A percentile compares a stretch with the other conserved stretches of the same genome.
phyloP scores from a whole-genome alignment of 1,140 invertebrate genomes.

The Caligus rogercresseyi region DNA sequence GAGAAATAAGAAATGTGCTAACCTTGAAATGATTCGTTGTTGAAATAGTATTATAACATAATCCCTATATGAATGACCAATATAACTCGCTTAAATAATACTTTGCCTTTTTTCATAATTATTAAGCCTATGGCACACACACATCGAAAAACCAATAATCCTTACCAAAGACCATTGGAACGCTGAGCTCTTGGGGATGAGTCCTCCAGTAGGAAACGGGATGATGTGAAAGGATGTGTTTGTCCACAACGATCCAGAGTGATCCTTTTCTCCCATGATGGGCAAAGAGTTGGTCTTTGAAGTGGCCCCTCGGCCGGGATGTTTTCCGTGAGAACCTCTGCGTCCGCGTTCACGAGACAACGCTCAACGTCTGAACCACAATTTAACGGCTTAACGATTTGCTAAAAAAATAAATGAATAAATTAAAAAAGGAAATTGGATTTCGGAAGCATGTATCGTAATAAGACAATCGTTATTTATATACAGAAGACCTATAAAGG shows the following conservation, averaged over 20 bases:
- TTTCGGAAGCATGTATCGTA: no score
- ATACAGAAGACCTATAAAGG: no score
- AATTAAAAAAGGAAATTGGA: no score
- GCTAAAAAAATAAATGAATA: no score
- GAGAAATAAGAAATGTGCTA: background rate
- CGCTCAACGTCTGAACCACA: background rate
- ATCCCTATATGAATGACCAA: no score
- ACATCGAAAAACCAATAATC: no score
- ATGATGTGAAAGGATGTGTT: background rate
- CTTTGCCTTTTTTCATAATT: no score
- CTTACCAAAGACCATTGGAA: slow-evolving; percentile 14
- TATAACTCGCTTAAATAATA: no score
- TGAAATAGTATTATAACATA: no score
- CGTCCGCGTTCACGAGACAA: background rate
- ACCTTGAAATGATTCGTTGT: background rate
- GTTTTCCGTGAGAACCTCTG: background rate
- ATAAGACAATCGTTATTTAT: no score
- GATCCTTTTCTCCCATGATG: background rate
- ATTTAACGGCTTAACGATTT: background rate
- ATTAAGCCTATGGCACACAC: no score
- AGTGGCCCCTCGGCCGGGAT: background rate
- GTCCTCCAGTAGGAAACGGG: background rate
- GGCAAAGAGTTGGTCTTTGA: background rate
- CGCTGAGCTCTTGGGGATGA: no score
- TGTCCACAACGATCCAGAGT: slow-evolving; percentile 15